These are phyloP conservation scores for Mythimna pallens DNA, from an alignment of 2,888 invertebrate species.

Conservation along the genomic window DNA sequence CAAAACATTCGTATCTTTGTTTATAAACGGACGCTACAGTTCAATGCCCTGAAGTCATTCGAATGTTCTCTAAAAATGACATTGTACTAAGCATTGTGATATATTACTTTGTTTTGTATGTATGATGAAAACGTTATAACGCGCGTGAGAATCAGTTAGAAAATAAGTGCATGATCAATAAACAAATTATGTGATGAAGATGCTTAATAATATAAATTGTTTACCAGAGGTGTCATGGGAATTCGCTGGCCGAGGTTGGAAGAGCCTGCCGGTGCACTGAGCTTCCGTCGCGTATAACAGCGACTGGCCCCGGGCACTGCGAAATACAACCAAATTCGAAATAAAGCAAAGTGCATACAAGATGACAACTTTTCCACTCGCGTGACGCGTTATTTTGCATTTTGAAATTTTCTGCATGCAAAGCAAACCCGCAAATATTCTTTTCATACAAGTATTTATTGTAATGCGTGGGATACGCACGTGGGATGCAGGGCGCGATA, in stretches of 20 bases:
- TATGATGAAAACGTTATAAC: conserved; percentile 23
- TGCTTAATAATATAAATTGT: conserved; percentile 49
- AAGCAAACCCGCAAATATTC: no score
- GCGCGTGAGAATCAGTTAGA: conserved; percentile 29
- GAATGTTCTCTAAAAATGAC: conserved; percentile 41
- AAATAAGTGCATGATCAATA: conserved; percentile 34
- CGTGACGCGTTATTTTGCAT: no score
- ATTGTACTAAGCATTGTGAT: conserved; percentile 34
- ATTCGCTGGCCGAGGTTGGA: conserved; percentile 22
- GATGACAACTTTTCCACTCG: conserved; percentile 1
- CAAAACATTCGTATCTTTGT: conserved; percentile 23
- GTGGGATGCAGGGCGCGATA: no score
- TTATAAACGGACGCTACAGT: conserved; percentile 37
- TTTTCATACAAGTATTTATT: no score
- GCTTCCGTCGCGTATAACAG: conserved; percentile 30
- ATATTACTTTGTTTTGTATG: conserved; percentile 34
- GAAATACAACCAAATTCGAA: conserved; percentile 44
- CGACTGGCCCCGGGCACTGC: conserved; percentile 44
- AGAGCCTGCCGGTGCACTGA: conserved; percentile 8
- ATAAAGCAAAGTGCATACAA: conserved; percentile 9
- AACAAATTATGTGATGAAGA: conserved; percentile 46
- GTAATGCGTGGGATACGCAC: no score
- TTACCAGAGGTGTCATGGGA: conserved; percentile 62
- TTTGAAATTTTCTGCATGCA: no score
- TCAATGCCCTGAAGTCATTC: conserved; percentile 54